Conservation (phyloP, 2,113 vertebrate genomes). For the Amazona vittata region DNA sequence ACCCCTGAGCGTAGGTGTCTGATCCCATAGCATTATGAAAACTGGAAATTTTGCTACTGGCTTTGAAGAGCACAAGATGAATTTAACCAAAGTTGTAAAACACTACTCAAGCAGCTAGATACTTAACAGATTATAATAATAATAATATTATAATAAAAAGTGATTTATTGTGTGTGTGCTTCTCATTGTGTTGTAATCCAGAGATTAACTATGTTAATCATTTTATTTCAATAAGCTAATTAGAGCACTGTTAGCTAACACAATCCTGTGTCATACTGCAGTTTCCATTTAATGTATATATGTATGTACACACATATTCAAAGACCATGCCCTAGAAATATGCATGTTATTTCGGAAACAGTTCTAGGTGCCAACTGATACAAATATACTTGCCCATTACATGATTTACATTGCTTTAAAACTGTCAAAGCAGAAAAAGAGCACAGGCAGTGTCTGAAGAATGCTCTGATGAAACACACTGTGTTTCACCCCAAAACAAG, state of each 20-base stretch:
- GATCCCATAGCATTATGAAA: constrained; percentile 14
- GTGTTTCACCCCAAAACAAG: neutral
- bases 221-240: neutral
- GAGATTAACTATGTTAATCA: constrained; percentile 5
- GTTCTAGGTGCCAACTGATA: neutral
- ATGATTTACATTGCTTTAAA: neutral
- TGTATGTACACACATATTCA: neutral
- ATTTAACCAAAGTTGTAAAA: constrained; percentile 26
- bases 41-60: constrained; percentile 26
- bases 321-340: neutral
- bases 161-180: constrained; percentile 25
- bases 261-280: neutral
- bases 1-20: neutral
- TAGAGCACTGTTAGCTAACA: neutral
- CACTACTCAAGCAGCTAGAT: constrained; percentile 3
- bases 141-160: neutral
- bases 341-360: neutral
- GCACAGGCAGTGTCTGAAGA: neutral
- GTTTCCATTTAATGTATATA: neutral
- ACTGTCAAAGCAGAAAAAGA: neutral
- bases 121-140: constrained; percentile 28
- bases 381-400: neutral
- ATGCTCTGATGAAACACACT: neutral
- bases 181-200: constrained; percentile 14
- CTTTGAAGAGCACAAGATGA: constrained; percentile 9